Base-by-base conservation (phyloP, 1,140 invertebrate genomes). In the Nautilus pompilius region DNA sequence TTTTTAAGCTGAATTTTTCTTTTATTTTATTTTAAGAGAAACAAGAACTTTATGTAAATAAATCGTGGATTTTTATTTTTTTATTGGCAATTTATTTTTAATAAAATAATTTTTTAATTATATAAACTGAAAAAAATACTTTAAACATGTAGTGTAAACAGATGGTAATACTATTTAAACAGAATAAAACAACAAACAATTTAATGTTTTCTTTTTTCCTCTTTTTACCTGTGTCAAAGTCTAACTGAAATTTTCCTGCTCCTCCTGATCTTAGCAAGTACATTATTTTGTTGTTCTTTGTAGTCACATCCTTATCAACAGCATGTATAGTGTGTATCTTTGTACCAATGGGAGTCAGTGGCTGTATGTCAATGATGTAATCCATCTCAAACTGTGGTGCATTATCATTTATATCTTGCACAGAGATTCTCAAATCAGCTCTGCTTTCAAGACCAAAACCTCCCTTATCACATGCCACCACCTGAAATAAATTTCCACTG, bases 351-450 rank as follows among this genome's bases (percentile, higher is more conserved):
- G 20, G 17, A 13, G 33, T 22, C 17, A n/a, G 36, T 5, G 49
- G 48, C 17, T 41, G 15, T 17, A 55, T 33, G 32, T 60, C 29
- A 36, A 67, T 58, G 8, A 28, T 26, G 20, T 54, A 48, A 4
- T 58, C 22, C 2, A 36, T 29, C n/a, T 36, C 22, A 32, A 67
- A 63, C 10, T n/a, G 22, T 10, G 65, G 65, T 3, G 49, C 28
- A 49, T 67, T 63, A 45, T 67, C 65, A 26, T 67, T 67, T 2
- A 63, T 46, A 46, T 67, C 65, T 2, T 56, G 54, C 5, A 67
- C 41, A 5, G 57, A 33, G 20, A 67, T 63, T 26, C 29, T 22
- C 29, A 67, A 32, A 24, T 33, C 29, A 30, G 60, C 54, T 30
- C n/a, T 5, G 30, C 61, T 53, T 36, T 41, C 28, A 15, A 59